Evolutionary conservation across 2,888 invertebrate species (phyloP).

Genomic region (Drosophila nr. perissopoda): DNA sequence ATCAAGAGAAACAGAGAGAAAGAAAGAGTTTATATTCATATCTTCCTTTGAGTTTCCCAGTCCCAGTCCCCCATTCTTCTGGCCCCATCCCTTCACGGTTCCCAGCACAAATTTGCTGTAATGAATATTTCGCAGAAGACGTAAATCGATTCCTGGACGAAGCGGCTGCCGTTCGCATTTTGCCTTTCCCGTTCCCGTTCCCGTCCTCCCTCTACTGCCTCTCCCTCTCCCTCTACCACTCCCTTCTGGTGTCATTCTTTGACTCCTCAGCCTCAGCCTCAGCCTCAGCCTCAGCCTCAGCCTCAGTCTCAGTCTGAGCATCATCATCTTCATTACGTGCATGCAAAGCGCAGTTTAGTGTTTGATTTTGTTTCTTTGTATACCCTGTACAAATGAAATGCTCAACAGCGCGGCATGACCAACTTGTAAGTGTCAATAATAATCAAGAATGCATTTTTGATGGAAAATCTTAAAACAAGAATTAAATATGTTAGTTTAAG

Average conservation of each 20-base stretch:
- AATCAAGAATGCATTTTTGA: not conserved
- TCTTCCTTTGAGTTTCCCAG: slow-evolving; percentile 5
- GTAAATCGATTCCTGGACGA: slow-evolving; percentile 68
- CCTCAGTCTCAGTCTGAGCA: slow-evolving; percentile 18
- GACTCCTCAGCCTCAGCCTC: not conserved
- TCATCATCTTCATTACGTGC: slow-evolving; percentile 60
- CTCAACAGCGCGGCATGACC: not conserved
- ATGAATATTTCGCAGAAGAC: slow-evolving; percentile 77
- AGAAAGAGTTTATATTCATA: slow-evolving; percentile 11
- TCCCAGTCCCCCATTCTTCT: not conserved
- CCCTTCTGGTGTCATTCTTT: slow-evolving; percentile 13
- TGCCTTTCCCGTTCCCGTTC: not conserved
- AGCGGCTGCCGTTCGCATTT: slow-evolving; percentile 38
- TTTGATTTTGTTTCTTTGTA: slow-evolving; percentile 12
- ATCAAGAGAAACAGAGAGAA: slow-evolving; percentile 3
- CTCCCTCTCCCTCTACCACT: not conserved
- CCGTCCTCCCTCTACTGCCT: not conserved
- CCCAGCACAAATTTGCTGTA: slow-evolving; percentile 67
- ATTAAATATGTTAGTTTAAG: not conserved
- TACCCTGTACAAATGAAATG: slow-evolving; percentile 4
- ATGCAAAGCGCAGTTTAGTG: slow-evolving; percentile 57
- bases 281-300: not conserved
- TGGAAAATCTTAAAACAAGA: not conserved
- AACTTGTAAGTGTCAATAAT: too few relatives aligned
- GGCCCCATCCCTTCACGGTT: slow-evolving; percentile 34